These are phyloP conservation scores for Spea multiplicata DNA, from an alignment of 2,113 vertebrate species.

Conservation along the genomic window DNA sequence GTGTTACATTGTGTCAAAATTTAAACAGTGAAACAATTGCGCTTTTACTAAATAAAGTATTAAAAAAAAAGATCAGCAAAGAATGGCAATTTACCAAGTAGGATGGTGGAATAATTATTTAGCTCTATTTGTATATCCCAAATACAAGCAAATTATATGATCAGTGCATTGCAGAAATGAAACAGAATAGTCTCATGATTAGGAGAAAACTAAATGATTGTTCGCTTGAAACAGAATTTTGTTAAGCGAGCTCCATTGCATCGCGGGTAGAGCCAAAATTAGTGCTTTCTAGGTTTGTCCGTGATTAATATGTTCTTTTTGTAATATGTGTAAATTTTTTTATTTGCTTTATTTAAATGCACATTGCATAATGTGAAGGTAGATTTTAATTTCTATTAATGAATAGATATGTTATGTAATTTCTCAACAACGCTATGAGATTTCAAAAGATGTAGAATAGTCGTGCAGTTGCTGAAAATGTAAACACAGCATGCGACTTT, in stretches of 20 bases:
- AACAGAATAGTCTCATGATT: slow-evolving; percentile 20
- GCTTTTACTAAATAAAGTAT: slow-evolving; percentile 1
- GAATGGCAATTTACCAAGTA: slow-evolving; percentile 21
- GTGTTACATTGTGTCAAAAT: slow-evolving; percentile 7
- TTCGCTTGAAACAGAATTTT: slow-evolving; percentile 15
- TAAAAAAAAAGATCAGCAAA: slow-evolving; percentile 1
- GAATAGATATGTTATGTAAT: not conserved
- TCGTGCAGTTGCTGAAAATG: not conserved
- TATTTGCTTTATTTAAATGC: too few species aligned
- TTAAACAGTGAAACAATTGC: slow-evolving; percentile 22
- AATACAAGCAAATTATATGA: slow-evolving; percentile 7
- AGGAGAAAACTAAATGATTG: slow-evolving; percentile 14
- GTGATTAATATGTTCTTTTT: not conserved
- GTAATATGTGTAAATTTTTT: not conserved
- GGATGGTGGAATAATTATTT: slow-evolving; percentile 3
- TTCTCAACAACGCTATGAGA: too few species aligned
- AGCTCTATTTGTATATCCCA: slow-evolving; percentile 15
- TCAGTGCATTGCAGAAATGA: slow-evolving; percentile 10
- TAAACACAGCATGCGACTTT: slow-evolving; percentile 21
- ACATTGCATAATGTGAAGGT: not conserved
- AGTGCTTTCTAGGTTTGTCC: slow-evolving; percentile 7
- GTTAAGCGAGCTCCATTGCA: not conserved
- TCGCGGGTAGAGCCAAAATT: not conserved
- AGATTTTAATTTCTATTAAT: not conserved
- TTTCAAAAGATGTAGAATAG: too few species aligned